A percentile compares a stretch with the other conserved stretches of the same genome.
Conservation (phyloP, 2,113 vertebrate genomes). For the Pao palembangensis region DNA sequence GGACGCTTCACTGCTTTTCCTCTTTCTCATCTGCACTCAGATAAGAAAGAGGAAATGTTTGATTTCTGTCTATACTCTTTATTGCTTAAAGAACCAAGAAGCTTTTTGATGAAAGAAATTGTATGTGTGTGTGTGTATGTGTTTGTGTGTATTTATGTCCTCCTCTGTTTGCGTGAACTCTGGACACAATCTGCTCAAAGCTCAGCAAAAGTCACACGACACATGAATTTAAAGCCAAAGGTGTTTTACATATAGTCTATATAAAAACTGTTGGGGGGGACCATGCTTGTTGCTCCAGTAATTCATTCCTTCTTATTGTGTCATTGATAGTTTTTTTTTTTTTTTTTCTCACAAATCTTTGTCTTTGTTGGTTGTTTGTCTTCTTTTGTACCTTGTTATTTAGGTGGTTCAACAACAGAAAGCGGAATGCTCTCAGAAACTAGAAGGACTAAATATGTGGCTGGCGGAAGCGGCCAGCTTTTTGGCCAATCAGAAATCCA, state of each 20-base stretch:
- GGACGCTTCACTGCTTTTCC: slow-evolving; percentile 39
- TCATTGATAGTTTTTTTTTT: slow-evolving; percentile 5
- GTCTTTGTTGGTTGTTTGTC: slow-evolving; percentile 5
- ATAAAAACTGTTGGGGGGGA: neutral
- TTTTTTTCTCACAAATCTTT: slow-evolving; percentile 13
- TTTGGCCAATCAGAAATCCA: slow-evolving; percentile 72
- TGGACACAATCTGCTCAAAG: slow-evolving; percentile 79
- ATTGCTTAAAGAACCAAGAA: slow-evolving; percentile 40
- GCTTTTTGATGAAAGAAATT: neutral
- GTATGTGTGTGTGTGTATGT: slow-evolving; percentile 9
- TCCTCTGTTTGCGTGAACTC: slow-evolving; percentile 53
- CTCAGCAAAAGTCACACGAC: slow-evolving; percentile 50
- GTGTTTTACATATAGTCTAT: slow-evolving; percentile 1
- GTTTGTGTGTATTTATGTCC: slow-evolving; percentile 28
- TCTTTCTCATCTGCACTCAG: slow-evolving; percentile 26
- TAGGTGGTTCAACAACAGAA: slow-evolving; percentile 92
- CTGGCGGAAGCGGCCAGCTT: slow-evolving; percentile 77
- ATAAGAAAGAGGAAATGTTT: slow-evolving; percentile 30
- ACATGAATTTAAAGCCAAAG: slow-evolving; percentile 3
- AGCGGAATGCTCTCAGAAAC: slow-evolving; percentile 81
- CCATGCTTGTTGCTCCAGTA: neutral
- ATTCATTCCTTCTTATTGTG: neutral
- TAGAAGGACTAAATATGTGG: slow-evolving; percentile 85
- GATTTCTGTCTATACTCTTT: slow-evolving; percentile 36
- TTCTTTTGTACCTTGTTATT: neutral